These are phyloP conservation scores for Pheosia gnoma DNA, from an alignment of 2,888 invertebrate genomes.

Conservation along the genomic window DNA sequence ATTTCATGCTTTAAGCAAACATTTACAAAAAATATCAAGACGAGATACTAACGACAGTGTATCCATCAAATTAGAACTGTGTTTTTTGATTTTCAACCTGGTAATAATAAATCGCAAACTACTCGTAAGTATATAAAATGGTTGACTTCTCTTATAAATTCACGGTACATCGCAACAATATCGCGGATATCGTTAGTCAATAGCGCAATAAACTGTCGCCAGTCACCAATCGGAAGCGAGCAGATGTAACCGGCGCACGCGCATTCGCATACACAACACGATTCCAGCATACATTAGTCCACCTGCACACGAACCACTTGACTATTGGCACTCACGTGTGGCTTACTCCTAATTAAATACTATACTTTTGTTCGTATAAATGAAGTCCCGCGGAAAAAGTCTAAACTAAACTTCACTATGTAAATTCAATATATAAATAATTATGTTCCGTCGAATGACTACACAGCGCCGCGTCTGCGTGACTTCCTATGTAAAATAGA, in stretches of 20 bases:
- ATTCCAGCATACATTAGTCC: constrained; percentile 25
- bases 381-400: too few relatives aligned
- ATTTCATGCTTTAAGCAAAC: not conserved
- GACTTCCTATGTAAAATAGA: too few relatives aligned
- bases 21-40: not conserved
- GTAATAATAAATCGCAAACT: not conserved
- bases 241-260: constrained; percentile 42
- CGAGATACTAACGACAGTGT: not conserved
- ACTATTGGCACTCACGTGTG: too few relatives aligned
- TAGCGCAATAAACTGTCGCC: constrained; percentile 41
- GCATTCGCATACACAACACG: constrained; percentile 45
- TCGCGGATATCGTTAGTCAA: constrained; percentile 55
- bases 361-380: too few relatives aligned
- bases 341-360: too few relatives aligned
- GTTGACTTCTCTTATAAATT: constrained; percentile 35
- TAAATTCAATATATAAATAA: too few relatives aligned
- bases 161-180: constrained; percentile 31
- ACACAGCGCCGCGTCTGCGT: too few relatives aligned
- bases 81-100: not conserved
- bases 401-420: too few relatives aligned
- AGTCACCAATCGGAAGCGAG: constrained; percentile 49
- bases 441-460: too few relatives aligned
- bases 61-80: not conserved
- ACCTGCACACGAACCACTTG: constrained; percentile 5
- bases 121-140: not conserved